phyloP scores from a whole-genome alignment of 1,140 invertebrate species.

The Apis laboriosa region DNA sequence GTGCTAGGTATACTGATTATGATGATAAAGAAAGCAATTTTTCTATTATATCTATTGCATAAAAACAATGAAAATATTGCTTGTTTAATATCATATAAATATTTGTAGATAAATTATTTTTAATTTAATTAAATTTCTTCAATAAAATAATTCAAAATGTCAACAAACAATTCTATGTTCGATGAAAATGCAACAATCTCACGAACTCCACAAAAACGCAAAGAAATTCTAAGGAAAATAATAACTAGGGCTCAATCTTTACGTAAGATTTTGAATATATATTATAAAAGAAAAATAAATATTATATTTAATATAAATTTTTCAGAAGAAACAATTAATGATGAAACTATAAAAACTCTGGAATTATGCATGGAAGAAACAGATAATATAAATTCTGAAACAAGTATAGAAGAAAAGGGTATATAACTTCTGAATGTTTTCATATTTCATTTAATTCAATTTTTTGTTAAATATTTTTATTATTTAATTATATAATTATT shows the following conservation, averaged over 20 bases:
- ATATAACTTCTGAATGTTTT: conserved; percentile 6
- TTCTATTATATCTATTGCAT: not conserved
- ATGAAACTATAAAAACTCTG: conserved; percentile 56
- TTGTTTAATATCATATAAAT: not conserved
- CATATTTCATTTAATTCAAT: not conserved
- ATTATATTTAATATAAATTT: conserved; percentile 19
- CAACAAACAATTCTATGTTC: not conserved
- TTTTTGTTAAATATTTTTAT: conserved; percentile 6
- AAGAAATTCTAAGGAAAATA: conserved; percentile 56
- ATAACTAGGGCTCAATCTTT: conserved; percentile 49
- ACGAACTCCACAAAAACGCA: conserved; percentile 59
- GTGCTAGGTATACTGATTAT: not conserved
- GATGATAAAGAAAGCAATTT: not conserved
- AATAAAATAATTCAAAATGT: conserved; percentile 19
- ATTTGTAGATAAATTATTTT: not conserved
- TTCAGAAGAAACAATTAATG: conserved; percentile 54
- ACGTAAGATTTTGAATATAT: conserved; percentile 51
- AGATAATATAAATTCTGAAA: conserved; percentile 64
- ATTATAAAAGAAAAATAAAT: not conserved
- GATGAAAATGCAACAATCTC: not conserved
- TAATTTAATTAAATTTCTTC: not conserved
- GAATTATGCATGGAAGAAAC: conserved; percentile 58
- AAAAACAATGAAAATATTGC: not conserved
- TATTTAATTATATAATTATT: not conserved
- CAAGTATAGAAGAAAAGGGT: conserved; percentile 67